These are phyloP conservation scores for Myotis myotis DNA, from an alignment of 2,797 vertebrate genomes.

Conservation along the genomic window DNA sequence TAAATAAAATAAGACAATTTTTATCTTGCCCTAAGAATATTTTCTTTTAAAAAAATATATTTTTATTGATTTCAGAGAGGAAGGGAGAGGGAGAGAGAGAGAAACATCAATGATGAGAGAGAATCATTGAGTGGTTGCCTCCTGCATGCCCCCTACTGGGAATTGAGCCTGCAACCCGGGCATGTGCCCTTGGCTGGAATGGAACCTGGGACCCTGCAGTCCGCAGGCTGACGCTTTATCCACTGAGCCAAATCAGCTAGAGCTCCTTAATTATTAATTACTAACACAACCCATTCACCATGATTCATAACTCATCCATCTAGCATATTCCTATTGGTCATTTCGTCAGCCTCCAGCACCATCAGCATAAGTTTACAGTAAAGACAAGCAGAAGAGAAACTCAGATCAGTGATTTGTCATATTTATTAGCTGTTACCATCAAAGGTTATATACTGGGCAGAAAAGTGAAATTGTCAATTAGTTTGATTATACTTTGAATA, in stretches of 20 bases:
- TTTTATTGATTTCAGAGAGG: no score
- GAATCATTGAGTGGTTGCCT: no score
- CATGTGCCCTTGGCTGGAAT: no score
- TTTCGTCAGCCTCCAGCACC: background rate
- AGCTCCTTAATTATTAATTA: background rate
- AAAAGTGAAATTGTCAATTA: background rate
- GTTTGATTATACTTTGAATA: background rate
- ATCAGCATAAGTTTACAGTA: background rate
- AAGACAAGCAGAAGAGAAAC: background rate
- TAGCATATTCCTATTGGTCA: background rate
- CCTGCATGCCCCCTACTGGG: no score
- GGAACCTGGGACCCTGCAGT: no score
- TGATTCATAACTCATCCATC: background rate
- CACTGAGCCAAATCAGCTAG: no score
- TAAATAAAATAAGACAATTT: background rate
- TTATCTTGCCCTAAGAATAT: background rate
- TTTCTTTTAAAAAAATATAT: background rate
- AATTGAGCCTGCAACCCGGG: no score
- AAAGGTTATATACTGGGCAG: background rate
- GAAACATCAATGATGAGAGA: no score
- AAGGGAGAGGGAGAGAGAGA: no score
- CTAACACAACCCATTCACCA: background rate
- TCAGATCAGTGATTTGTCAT: background rate
- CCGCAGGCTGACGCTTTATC: no score
- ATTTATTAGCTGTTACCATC: background rate